A percentile compares a stretch with the other conserved stretches of the same genome.
These are phyloP conservation scores for Melipona quadrifasciata DNA, from an alignment of 1,140 invertebrate species.

Conservation along the genomic window DNA sequence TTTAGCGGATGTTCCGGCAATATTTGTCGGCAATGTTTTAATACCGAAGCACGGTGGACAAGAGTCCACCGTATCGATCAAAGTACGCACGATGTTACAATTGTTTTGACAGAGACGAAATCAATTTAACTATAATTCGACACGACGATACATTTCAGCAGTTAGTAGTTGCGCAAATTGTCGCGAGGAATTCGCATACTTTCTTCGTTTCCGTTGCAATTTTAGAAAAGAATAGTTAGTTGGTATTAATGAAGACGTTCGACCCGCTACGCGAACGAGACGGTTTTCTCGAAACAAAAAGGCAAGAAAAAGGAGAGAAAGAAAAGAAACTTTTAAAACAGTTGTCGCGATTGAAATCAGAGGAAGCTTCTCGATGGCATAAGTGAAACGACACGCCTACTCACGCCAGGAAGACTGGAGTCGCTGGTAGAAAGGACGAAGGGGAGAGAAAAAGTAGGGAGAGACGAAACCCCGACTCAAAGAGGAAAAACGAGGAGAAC, in stretches of 20 bases:
- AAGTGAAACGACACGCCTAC: conserved; percentile 16
- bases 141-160: not conserved
- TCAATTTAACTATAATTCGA: conserved; percentile 17
- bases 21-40: not conserved
- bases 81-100: not conserved
- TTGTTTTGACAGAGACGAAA: not conserved
- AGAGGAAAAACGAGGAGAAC: not conserved
- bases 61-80: not conserved
- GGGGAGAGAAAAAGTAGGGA: not conserved
- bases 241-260: too few relatives aligned
- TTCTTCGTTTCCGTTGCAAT: not conserved
- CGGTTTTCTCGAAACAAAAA: too few relatives aligned
- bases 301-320: too few relatives aligned
- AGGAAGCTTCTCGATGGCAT: not conserved
- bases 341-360: conserved; percentile 27
- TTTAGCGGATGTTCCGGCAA: not conserved
- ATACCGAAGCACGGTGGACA: not conserved
- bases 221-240: not conserved
- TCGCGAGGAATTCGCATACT: not conserved
- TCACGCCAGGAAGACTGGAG: not conserved
- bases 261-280: too few relatives aligned
- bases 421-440: not conserved
- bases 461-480: too few relatives aligned
- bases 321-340: too few relatives aligned
- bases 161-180: conserved; percentile 1